phyloP scores from a whole-genome alignment of 2,888 invertebrate species.

The Ophion costatus region DNA sequence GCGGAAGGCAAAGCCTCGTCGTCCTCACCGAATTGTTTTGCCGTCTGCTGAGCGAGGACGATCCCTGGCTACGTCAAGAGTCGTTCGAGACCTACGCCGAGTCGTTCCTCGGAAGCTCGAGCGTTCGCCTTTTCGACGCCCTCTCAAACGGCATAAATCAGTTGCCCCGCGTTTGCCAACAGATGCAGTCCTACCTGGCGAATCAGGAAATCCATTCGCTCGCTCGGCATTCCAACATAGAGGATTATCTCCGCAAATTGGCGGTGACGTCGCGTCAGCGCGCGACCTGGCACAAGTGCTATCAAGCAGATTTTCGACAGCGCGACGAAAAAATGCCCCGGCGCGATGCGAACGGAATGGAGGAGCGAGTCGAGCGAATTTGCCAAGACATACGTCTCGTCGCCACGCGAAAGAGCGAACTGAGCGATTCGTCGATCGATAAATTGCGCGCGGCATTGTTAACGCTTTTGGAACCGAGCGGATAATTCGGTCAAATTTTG shows the following conservation, averaged over 20 bases:
- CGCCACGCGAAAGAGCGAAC: constrained; percentile 57
- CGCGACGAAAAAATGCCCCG: constrained; percentile 72
- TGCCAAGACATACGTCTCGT: constrained; percentile 74
- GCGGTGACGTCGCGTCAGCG: background rate
- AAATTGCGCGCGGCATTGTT: constrained; percentile 67
- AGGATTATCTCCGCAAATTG: constrained; percentile 70
- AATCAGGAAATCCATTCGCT: constrained; percentile 65
- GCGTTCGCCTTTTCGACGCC: constrained; percentile 73
- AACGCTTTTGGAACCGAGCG: constrained; percentile 36
- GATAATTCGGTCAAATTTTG: constrained; percentile 9
- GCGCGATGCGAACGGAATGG: constrained; percentile 53
- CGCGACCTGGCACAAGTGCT: constrained; percentile 71
- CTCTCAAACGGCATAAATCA: constrained; percentile 71
- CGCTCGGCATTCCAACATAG: constrained; percentile 64
- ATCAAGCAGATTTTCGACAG: constrained; percentile 63
- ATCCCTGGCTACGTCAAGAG: constrained; percentile 76
- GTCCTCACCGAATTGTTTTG: constrained; percentile 73
- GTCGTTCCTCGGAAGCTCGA: constrained; percentile 72
- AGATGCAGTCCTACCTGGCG: constrained; percentile 75
- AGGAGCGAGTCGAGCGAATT: constrained; percentile 69
- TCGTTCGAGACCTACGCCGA: constrained; percentile 78
- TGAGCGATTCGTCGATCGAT: constrained; percentile 64
- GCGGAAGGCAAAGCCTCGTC: constrained; percentile 32
- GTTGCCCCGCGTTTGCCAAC: constrained; percentile 69
- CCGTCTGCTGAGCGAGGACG: constrained; percentile 73